Evolutionary conservation across 2,888 invertebrate species (phyloP).

Genomic region (Phasia obesa): DNA sequence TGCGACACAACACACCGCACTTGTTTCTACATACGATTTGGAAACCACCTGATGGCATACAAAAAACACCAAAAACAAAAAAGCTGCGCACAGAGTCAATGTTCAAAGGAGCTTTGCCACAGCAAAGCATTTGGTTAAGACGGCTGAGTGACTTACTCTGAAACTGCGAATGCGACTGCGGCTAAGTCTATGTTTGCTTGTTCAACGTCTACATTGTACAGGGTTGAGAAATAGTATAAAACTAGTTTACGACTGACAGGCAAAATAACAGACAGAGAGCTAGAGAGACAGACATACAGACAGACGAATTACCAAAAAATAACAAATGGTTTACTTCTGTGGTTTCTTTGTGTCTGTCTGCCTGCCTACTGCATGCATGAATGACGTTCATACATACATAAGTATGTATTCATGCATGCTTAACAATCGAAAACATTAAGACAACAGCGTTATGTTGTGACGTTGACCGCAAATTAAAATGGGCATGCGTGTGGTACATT

Average conservation of each 20-base stretch:
- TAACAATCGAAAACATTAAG: slow-evolving; percentile 12
- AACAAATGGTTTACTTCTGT: slow-evolving; percentile 26
- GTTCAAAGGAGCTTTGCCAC: slow-evolving; percentile 52
- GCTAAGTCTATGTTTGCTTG: slow-evolving; percentile 16
- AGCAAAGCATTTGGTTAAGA: slow-evolving; percentile 43
- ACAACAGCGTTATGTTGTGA: slow-evolving; percentile 9
- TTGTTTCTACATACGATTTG: slow-evolving; percentile 34
- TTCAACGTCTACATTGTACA: slow-evolving; percentile 25
- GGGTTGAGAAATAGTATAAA: slow-evolving; percentile 65
- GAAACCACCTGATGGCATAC: slow-evolving; percentile 66
- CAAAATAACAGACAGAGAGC: slow-evolving; percentile 17
- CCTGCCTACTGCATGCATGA: slow-evolving; percentile 50
- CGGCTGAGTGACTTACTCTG: slow-evolving; percentile 13
- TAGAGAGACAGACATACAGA: slow-evolving; percentile 6
- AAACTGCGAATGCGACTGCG: slow-evolving; percentile 26
- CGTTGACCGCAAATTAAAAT: slow-evolving; percentile 26
- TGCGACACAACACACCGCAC: slow-evolving; percentile 18
- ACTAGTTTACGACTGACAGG: slow-evolving; percentile 62
- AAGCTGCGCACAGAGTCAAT: slow-evolving; percentile 45
- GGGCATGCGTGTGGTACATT: slow-evolving; percentile 38
- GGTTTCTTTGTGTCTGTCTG: slow-evolving; percentile 13
- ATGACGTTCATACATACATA: slow-evolving; percentile 13
- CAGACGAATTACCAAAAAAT: slow-evolving; percentile 47
- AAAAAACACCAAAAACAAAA: slow-evolving; percentile 19
- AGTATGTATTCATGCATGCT: slow-evolving; percentile 30